Evolutionary conservation across 1,140 invertebrate genomes (phyloP), one percentile per base, ranked within the genome.

Genomic region (fruit fly (Drosophila melanogaster)): DNA sequence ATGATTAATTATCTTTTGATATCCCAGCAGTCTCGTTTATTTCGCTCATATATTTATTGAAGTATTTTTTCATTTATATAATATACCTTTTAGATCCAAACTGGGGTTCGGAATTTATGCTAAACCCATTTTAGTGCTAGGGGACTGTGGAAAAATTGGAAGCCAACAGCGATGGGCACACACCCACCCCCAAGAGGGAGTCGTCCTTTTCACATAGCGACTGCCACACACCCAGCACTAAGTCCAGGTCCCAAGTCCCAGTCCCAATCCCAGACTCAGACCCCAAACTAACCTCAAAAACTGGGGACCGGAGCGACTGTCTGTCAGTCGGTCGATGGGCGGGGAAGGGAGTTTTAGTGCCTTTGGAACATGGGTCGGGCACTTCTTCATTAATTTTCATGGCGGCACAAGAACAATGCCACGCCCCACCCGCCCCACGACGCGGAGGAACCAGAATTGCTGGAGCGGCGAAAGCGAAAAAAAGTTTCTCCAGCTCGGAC

Each of bases 371-470:
- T 77, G 84, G 80, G 85, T 89, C 79, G 84, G 84, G 84, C 85
- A 90, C 84, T 90, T 89, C 84, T 89, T 89, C 84, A 89, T 89
- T 89, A 89, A 89, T 89, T 89, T 89, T 89, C 84, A 89, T 89
- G 85, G 84, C 85, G 85, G 84, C 80, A 72, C 77, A 89, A 90
- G 80, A 89, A 89, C 85, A 89, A 89, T 89, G 77, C 66, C 62
- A 67, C 64, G 43, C 47, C 49, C 46, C 26, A 38, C 24, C 19
- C 15, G 33, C 51, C 22, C 58, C 49, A 41, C 70, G 62, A 66
- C 50, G 79, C 77, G 73, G 78, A 79, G 59, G 59, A 81, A 75
- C 60, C 61, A 76, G 74, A 87, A 86, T 79, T 87, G 84, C 67
- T 79, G 77, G 64, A 37, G 64, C 55, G 49, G 64, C 51, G 58